Evolutionary conservation across 2,888 invertebrate genomes (phyloP).

Genomic region (Oscheius sp.): DNA sequence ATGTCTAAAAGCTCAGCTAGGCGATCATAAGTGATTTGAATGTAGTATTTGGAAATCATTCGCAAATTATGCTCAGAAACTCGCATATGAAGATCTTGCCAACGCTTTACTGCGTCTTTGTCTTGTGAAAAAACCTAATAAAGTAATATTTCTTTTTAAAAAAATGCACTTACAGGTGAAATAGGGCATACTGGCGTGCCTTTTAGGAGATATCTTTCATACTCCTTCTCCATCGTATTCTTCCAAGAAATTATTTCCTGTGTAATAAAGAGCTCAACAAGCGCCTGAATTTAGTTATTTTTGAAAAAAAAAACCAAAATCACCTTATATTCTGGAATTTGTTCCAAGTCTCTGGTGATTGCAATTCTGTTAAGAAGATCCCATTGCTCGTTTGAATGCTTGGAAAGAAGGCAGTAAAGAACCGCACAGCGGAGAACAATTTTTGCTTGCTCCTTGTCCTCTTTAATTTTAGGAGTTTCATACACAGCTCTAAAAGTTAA

Average conservation of each 20-base stretch:
- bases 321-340: constrained; percentile 64
- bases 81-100: constrained; percentile 90
- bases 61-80: constrained; percentile 99
- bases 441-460: constrained; percentile 75
- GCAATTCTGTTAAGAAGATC: constrained; percentile 88
- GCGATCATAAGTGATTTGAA: constrained; percentile 84
- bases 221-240: constrained; percentile 81
- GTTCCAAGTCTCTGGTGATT: constrained; percentile 56
- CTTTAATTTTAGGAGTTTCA: constrained; percentile 78
- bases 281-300: too few relatives aligned
- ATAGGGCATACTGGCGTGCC: constrained; percentile 70
- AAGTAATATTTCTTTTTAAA: neutral
- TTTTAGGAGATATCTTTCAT: constrained; percentile 77
- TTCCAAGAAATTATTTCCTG: constrained; percentile 95
- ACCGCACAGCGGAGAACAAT: constrained; percentile 79
- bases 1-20: constrained; percentile 93
- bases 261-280: constrained; percentile 89
- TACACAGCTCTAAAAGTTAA: constrained; percentile 85
- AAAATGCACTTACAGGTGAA: constrained; percentile 36
- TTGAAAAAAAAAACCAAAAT: too few relatives aligned
- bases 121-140: constrained; percentile 47
- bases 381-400: constrained; percentile 95
- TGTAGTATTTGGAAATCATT: constrained; percentile 98
- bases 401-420: constrained; percentile 89
- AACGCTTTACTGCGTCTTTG: constrained; percentile 84